Base-by-base conservation (phyloP, 2,888 invertebrate species). In the Stenolophus ochropezus region DNA sequence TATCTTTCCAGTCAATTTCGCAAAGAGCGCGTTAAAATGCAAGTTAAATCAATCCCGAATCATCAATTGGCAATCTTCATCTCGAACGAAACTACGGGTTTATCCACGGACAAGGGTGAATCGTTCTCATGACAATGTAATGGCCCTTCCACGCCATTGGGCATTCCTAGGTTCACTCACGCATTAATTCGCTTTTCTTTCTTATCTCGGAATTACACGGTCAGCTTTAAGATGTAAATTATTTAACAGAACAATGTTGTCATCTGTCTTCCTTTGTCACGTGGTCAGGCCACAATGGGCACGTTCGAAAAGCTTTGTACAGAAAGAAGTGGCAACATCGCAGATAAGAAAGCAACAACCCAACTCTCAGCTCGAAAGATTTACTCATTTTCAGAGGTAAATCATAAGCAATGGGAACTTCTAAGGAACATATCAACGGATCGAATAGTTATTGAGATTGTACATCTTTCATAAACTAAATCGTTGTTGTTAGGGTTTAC, bases 201-300 rank as follows among this genome's bases (percentile, higher is more conserved):
- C 33, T 42, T 42, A 42, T 42, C 33, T 6, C 6, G 33, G 33
- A 42, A 42, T 42, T 42, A 42, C 33, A 42, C 11, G 33, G 33
- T 42, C 33, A 42, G 11, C 33, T 11, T 11, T 42, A 42, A 11
- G 33, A 42, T 42, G 33, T 42, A 42, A 42, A 42, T 42, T 42
- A 42, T 42, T 42, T 42, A 33, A 33, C 56, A 47, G 73, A 80
- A 80, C 80, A 80, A 80, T 73, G 58, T 56, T 42, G 73, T 80
- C 80, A 80, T 80, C 80, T 80, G 80, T 80, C 80, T 80, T 80
- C 80, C 73, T 73, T 80, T 80, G 80, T 80, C 80, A 11, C 47
- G 80, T 42, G 71, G 80, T 80, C 58, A 27, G 47, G 71, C 58
- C 73, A 80, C 80, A 80, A 80, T 53, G 53, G 73, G 53, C 79